Evolutionary conservation across 2,888 invertebrate genomes (phyloP), one percentile per base, ranked within the genome.

Genomic region (Meiosimyza decipiens): DNA sequence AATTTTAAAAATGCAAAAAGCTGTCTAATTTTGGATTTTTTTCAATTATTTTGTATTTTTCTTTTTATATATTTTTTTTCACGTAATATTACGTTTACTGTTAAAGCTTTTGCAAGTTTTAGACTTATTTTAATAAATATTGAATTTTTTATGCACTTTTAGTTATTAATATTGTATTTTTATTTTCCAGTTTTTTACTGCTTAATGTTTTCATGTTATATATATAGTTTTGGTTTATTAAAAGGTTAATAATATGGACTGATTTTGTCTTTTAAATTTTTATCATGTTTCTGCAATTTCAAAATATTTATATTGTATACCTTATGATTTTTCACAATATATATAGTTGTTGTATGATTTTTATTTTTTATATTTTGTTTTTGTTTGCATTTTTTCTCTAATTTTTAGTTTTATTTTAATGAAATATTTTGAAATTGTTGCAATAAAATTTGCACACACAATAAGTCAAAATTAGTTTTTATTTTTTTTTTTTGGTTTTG

Each of bases 161-260:
- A 7, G 40, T 40, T 40, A 7, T 40, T 40, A 40, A 40, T 40
- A 40, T 40, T 40, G 40, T 40, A 40, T 9, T 40, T 40, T 40
- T 9, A 40, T 40, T 40, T 40, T 9, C 9, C 9, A 40, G 1
- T 40, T 40, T 40, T 40, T 40, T 40, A 40, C 40, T 40, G 40
- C 40, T 40, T 40, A 40, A 40, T 40, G 40, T 40, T 40, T 40
- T 40, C 40, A 40, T 40, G 40, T 40, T 40, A 40, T 40, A 40
- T 40, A 1, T 40, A 9, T 40, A 9, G 6, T 40, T 40, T 6
- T 40, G 6, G 40, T 40, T 40, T 47, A 12, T 69, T 69, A 60
- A 69, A 57, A 70, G 54, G 50, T 40, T 69, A 69, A 69, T 69
- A 59, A 18, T 70, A 70, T 70, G 70, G 70, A 70, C 70, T 70